Conservation (phyloP, 2,797 vertebrate genomes). For the Psittacula derbiana region DNA sequence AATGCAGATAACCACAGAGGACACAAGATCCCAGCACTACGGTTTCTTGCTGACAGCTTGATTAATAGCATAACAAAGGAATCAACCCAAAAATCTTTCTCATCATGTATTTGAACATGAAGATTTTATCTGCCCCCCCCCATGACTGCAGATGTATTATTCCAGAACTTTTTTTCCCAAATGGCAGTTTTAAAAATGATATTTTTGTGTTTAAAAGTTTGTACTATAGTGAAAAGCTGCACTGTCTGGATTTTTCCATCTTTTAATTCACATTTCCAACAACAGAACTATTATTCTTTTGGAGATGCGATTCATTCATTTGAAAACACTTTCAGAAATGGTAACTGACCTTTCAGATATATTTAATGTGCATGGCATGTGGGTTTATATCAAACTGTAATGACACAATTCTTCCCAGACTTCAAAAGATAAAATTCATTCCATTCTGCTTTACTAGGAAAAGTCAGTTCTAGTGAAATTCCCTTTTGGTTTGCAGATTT, state of each 20-base stretch:
- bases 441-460: not conserved
- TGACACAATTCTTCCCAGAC: not conserved
- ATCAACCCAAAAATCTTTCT: not conserved
- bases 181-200: not conserved
- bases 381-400: not conserved
- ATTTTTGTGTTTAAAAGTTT: not conserved
- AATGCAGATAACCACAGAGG: not conserved
- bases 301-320: not conserved
- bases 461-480: not conserved
- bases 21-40: not conserved
- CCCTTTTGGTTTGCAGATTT: not conserved
- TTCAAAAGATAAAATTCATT: not conserved
- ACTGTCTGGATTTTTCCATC: not conserved
- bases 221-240: not conserved
- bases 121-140: not conserved
- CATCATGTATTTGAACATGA: fast-evolving
- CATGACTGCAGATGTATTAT: not conserved
- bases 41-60: not conserved
- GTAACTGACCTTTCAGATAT: not conserved
- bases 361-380: not conserved
- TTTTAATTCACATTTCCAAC: not conserved
- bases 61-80: not conserved
- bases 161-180: not conserved
- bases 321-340: not conserved
- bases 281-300: not conserved